Evolutionary conservation across 2,888 invertebrate genomes (phyloP), one percentile per base, ranked within the genome.

Genomic region (Protophormia terraenovae): DNA sequence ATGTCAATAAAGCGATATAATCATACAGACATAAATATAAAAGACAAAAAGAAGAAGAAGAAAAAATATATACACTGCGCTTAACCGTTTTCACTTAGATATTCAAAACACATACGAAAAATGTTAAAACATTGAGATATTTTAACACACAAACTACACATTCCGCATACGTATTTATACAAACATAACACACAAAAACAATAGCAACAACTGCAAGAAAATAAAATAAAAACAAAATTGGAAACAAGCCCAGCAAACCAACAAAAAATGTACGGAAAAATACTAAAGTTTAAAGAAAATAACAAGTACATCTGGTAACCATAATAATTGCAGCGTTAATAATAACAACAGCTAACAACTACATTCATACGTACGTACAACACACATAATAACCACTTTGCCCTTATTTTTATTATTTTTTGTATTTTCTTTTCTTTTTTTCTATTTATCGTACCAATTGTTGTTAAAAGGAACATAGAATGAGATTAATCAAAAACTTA

Each of bases 301-400:
- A 67, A 73, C 62, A 69, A 69, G 73, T 69, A 85, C 82, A 85
- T 85, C 85, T 85, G 85, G 82, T 82, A 85, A 85, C 82, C 64
- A 82, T 64, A 78, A 78, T 73, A 85, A 82, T 69, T 82, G 82
- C 82, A 84, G 45, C 38, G 47, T 27, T 50, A 77, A 41, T 38
- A 60, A 71, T 62, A 72, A 45, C 76, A 45, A 60, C 41, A n/a
- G n/a, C n/a, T n/a, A n/a, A n/a, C n/a, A n/a, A n/a, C n/a, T n/a
- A n/a, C n/a, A n/a, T n/a, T n/a, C n/a, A n/a, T n/a, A n/a, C n/a
- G n/a, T n/a, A n/a, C n/a, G n/a, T 50, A 47, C 29, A 50, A 60
- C 22, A 53, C 38, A 55, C 45, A 38, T 62, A 72, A 60, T 77
- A 78, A 78, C 78, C 60, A 78, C 82, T 82, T 73, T 78, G 73